phyloP scores from a whole-genome alignment of 2,797 vertebrate species.

The Amphiprion clarkii region DNA sequence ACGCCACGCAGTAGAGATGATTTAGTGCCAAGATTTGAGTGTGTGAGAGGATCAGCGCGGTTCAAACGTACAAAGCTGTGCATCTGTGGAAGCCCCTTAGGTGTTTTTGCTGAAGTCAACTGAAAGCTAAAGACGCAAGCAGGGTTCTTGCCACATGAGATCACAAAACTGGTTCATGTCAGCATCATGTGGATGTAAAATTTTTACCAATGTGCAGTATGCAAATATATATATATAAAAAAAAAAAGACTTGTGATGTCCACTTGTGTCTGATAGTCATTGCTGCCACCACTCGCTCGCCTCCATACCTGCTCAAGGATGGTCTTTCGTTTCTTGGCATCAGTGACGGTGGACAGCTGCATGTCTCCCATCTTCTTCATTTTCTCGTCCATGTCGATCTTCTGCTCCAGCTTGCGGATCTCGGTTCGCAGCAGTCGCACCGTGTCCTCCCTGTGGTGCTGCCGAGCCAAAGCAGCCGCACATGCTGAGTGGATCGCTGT shows the following conservation, averaged over 20 bases:
- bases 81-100: conserved; percentile 21
- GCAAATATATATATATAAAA: too few relatives aligned
- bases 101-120: conserved; percentile 37
- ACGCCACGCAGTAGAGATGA: conserved; percentile 41
- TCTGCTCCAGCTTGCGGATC: conserved; percentile 93
- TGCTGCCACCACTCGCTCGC: background rate
- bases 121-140: conserved; percentile 9
- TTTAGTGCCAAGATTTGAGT: conserved; percentile 33
- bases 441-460: conserved; percentile 94
- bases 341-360: conserved; percentile 93
- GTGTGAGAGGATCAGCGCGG: conserved; percentile 4
- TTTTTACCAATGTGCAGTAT: background rate
- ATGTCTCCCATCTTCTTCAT: conserved; percentile 98
- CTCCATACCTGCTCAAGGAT: conserved; percentile 92
- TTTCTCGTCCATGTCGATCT: conserved; percentile 96
- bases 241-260: background rate
- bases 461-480: conserved; percentile 90
- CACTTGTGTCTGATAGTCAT: background rate
- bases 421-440: conserved; percentile 90
- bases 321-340: conserved; percentile 94
- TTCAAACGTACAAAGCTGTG: conserved; percentile 21
- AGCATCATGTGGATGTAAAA: conserved; percentile 8
- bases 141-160: conserved; percentile 21
- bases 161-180: conserved; percentile 26
- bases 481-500: conserved; percentile 95